Base-by-base conservation (phyloP, 2,113 vertebrate genomes). In the Cyprinodon brontotheroides region DNA sequence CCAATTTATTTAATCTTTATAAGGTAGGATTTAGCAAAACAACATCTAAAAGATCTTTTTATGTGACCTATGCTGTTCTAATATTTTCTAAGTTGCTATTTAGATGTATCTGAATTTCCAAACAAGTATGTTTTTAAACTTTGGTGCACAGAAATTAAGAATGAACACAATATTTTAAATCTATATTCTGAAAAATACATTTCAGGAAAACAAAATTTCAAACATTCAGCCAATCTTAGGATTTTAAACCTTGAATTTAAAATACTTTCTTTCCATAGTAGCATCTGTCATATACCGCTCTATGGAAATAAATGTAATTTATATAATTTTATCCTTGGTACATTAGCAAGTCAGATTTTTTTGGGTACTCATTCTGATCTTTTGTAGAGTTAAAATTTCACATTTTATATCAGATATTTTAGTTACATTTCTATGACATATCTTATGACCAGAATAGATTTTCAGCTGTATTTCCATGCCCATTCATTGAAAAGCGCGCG, bases 21-120 rank as follows among this genome's bases (percentile, higher is more conserved):
- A 45, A 45, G 87, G 86, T 89, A 29, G 29, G 29, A 29, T 29
- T 29, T 29, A 29, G 29, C 29, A 29, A 29, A 29, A 29, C 29
- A 29, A 89, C 11, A 37, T 72, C 63, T 22, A 73, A 70, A 13
- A 7, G 2, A 45, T 5, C 3, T 48, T 48, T 67, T 36, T 20
- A 38, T 4, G 29, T 36, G 3, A 12, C 15, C 47, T 36, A 11
- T 13, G 3, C 14, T 12, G 41, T 47, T 29, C 12, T 45, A 17
- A 37, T 40, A 22, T 43, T 65, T 41, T 5, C 4, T 61, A 5
- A 53, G 13, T 14, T 53, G 50, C 17, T 11, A 57, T 17, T 57
- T 57, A 57, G 53, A 57, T 57, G 53, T 20, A 8, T 40, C 37
- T 17, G 48, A 14, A 53, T 15, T 17, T 53, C 48, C 17, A 4